Conservation (phyloP, 1,140 invertebrate species). For the Drosophila virilis region DNA sequence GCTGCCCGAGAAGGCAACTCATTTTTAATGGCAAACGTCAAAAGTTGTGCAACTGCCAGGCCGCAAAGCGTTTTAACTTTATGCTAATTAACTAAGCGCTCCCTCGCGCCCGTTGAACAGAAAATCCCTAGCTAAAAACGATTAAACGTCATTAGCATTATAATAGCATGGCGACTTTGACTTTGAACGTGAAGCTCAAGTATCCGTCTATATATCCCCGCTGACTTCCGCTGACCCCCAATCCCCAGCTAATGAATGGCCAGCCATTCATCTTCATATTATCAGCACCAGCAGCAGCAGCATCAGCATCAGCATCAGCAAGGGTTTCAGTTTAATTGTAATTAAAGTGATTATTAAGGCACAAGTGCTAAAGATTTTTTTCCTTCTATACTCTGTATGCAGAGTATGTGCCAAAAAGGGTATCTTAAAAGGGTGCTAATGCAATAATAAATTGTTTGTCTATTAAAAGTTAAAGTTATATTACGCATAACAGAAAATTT, state of each 20-base stretch:
- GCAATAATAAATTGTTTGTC: background rate
- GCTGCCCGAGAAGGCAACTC: background rate
- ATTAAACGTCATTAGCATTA: conserved; percentile 72
- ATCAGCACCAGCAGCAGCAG: conserved; percentile 18
- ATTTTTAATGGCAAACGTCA: conserved; percentile 17
- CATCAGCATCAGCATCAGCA: conserved; percentile 5
- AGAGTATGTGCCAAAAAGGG: background rate
- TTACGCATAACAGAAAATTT: too few relatives aligned
- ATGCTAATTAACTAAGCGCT: conserved; percentile 53
- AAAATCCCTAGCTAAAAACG: conserved; percentile 44
- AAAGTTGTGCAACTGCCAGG: conserved; percentile 32
- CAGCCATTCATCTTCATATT: conserved; percentile 53
- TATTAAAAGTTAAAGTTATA: too few relatives aligned
- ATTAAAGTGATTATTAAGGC: conserved; percentile 67
- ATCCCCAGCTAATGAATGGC: conserved; percentile 23
- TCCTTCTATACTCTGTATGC: background rate
- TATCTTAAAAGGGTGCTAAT: background rate
- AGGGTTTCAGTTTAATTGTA: conserved; percentile 63
- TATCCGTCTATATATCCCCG: too few relatives aligned
- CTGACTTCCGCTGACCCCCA: too few relatives aligned
- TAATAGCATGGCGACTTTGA: conserved; percentile 52
- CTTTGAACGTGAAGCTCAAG: conserved; percentile 31
- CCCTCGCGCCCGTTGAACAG: background rate
- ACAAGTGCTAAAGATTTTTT: conserved; percentile 13
- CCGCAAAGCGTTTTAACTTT: conserved; percentile 47